phyloP scores from a whole-genome alignment of 2,797 vertebrate species.

The Hydrophis major region DNA sequence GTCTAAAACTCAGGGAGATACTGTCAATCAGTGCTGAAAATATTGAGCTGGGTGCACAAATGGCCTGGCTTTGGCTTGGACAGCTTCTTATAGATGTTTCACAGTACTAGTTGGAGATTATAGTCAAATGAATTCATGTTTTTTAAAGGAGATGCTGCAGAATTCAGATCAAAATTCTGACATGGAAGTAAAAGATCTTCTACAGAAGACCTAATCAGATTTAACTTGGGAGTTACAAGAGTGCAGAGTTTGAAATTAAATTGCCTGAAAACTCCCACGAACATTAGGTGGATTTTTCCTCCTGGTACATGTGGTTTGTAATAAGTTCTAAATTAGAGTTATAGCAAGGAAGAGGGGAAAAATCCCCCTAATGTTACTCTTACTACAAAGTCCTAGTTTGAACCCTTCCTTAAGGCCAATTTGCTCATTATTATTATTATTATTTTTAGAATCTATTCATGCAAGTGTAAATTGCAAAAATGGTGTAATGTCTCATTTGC shows the following conservation, averaged over 20 bases:
- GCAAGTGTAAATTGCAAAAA: not conserved
- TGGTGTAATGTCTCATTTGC: constrained; percentile 4
- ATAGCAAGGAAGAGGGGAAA: not conserved
- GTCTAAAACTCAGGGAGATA: not conserved
- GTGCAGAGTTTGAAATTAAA: not conserved
- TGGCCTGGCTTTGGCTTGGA: not conserved
- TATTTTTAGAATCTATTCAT: not conserved
- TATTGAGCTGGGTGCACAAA: not conserved
- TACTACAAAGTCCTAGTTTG: not conserved
- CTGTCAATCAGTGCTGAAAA: not conserved
- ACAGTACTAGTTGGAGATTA: not conserved
- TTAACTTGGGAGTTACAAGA: not conserved
- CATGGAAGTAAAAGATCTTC: not conserved
- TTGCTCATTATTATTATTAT: not conserved
- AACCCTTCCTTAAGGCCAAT: not conserved
- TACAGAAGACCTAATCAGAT: not conserved
- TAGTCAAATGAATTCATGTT: not conserved
- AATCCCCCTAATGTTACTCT: not conserved
- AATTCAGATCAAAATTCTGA: not conserved
- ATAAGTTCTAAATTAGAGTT: not conserved
- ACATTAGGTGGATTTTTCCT: not conserved
- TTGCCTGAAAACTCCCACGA: not conserved
- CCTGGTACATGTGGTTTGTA: not conserved
- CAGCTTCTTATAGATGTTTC: not conserved
- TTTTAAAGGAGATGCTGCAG: not conserved